These are phyloP conservation scores for Ornithoptera priamus DNA, from an alignment of 2,888 invertebrate species.

Conservation along the genomic window DNA sequence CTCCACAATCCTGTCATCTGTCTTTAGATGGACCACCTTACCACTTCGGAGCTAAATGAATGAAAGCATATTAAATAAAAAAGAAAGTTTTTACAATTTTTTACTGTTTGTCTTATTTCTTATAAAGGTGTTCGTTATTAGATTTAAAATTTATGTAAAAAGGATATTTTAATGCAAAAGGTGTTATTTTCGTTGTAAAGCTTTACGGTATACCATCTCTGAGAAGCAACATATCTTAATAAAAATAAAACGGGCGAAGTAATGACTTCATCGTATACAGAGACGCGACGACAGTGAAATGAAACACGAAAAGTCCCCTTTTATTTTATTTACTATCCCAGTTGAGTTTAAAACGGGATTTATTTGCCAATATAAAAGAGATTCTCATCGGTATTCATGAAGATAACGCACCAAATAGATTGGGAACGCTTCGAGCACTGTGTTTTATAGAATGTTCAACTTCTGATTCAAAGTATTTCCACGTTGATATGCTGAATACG, in stretches of 20 bases:
- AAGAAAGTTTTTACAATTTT: no score
- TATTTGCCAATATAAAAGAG: conserved; percentile 63
- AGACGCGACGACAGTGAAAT: conserved; percentile 48
- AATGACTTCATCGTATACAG: conserved; percentile 55
- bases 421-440: conserved; percentile 25
- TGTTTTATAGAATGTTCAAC: conserved; percentile 8
- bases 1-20: no score
- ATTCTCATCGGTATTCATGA: conserved; percentile 45
- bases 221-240: conserved; percentile 66
- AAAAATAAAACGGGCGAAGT: conserved; percentile 61
- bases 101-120: no score
- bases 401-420: conserved; percentile 38
- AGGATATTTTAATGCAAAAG: conserved; percentile 12
- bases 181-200: conserved; percentile 38
- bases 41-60: no score
- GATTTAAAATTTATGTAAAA: neutral
- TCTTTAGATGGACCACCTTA: no score
- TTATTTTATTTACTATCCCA: conserved; percentile 67
- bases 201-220: conserved; percentile 45
- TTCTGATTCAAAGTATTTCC: neutral
- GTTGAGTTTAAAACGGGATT: conserved; percentile 68
- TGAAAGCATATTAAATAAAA: no score
- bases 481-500: neutral
- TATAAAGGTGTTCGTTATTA: no score
- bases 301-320: conserved; percentile 61